Percentiles rank a stretch among this genome's conserved stretches.
phyloP scores from a whole-genome alignment of 2,797 vertebrate genomes.

The Parotocinclus haroldoi region DNA sequence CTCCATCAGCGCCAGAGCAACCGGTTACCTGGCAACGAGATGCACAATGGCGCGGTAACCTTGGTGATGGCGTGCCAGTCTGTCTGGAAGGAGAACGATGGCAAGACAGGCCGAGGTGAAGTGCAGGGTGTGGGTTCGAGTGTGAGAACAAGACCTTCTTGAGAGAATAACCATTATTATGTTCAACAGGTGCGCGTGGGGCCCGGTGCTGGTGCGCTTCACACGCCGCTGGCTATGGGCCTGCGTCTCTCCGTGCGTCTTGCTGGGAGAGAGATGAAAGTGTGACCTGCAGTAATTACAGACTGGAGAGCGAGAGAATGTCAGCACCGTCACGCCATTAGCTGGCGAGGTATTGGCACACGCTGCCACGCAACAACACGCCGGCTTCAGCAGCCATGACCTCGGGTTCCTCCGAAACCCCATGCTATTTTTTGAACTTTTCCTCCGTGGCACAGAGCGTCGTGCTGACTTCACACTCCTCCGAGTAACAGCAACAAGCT shows the following conservation, averaged over 20 bases:
- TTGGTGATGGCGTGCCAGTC: slow-evolving; percentile 69
- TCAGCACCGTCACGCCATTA: slow-evolving; percentile 37
- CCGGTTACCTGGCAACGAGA: slow-evolving; percentile 77
- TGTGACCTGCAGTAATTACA: slow-evolving; percentile 37
- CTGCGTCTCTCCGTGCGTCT: slow-evolving; percentile 11
- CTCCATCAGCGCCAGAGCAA: slow-evolving; percentile 72
- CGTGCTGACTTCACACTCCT: background rate
- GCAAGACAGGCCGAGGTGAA: slow-evolving; percentile 40
- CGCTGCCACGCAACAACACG: slow-evolving; percentile 6
- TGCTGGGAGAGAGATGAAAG: slow-evolving; percentile 29
- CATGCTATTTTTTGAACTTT: background rate
- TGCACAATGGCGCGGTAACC: slow-evolving; percentile 77
- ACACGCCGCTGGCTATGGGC: background rate
- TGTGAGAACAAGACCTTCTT: background rate
- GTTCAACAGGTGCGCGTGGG: slow-evolving; percentile 17
- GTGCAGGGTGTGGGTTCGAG: slow-evolving; percentile 37
- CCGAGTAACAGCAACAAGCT: background rate
- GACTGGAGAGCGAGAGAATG: slow-evolving; percentile 12
- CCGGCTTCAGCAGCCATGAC: background rate
- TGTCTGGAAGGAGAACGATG: slow-evolving; percentile 41
- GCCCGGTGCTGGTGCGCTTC: background rate
- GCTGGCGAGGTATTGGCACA: slow-evolving; percentile 30
- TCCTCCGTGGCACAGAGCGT: background rate
- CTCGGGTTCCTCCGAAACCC: background rate
- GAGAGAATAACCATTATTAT: slow-evolving; percentile 30